A percentile compares a stretch with the other conserved stretches of the same genome.
phyloP scores from a whole-genome alignment of 2,113 vertebrate genomes.

The Heterotis niloticus region DNA sequence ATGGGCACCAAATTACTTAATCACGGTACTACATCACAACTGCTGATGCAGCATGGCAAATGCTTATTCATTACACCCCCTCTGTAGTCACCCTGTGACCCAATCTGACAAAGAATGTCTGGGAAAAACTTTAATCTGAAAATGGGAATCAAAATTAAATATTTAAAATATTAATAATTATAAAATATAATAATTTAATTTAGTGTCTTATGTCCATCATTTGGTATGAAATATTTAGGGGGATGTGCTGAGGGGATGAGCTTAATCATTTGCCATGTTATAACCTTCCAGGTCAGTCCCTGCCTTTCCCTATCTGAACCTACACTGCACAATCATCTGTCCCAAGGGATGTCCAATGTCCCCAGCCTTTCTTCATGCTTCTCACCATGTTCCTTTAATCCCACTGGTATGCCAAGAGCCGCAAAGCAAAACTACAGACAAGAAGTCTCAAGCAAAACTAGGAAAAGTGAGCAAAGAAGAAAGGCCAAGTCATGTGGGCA shows the following conservation, averaged over 20 bases:
- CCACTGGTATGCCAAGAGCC: neutral
- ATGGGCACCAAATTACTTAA: constrained; percentile 49
- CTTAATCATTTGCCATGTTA: constrained; percentile 36
- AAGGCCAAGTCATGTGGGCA: neutral
- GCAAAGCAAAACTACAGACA: too few relatives aligned
- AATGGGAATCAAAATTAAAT: neutral
- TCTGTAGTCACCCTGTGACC: neutral
- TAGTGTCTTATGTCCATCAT: neutral
- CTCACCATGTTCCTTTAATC: neutral
- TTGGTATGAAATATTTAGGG: neutral
- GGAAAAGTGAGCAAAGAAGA: neutral
- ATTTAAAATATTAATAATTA: too few relatives aligned
- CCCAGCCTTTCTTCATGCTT: neutral
- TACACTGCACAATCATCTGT: constrained; percentile 28
- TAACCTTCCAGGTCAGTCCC: constrained; percentile 35
- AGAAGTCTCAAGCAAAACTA: neutral
- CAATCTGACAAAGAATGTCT: neutral
- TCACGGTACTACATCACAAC: constrained; percentile 33
- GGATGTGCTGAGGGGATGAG: neutral
- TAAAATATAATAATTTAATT: too few relatives aligned
- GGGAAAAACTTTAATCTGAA: neutral
- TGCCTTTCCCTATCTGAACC: constrained; percentile 53
- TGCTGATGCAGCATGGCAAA: constrained; percentile 38
- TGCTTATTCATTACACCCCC: constrained; percentile 13
- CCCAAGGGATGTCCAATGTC: neutral